phyloP scores from a whole-genome alignment of 2,113 vertebrate genomes.

The Festucalex cinctus region DNA sequence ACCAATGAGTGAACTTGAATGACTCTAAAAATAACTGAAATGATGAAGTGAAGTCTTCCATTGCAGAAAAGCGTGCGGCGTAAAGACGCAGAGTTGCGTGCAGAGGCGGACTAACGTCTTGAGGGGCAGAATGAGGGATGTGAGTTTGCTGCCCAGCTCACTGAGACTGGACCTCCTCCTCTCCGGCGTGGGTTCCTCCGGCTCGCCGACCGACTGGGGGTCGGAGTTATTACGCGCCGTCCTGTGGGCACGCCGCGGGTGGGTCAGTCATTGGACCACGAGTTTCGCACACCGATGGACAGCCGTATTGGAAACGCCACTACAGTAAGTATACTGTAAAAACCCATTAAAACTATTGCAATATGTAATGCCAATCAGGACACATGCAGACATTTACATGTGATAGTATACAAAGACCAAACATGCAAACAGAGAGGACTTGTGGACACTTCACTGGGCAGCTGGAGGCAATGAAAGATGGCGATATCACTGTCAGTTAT shows the following conservation, averaged over 20 bases:
- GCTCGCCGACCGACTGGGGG: constrained; percentile 60
- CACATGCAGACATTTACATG: constrained; percentile 11
- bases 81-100: not conserved
- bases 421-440: not conserved
- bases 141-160: constrained; percentile 77
- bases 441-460: constrained; percentile 20
- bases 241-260: constrained; percentile 68
- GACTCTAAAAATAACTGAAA: constrained; percentile 10
- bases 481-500: not conserved
- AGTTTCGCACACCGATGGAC: not conserved
- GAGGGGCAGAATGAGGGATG: constrained; percentile 67
- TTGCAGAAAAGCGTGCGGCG: constrained; percentile 31
- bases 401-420: not conserved
- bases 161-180: constrained; percentile 77
- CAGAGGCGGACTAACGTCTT: constrained; percentile 70
- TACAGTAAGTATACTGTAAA: too few relatives aligned
- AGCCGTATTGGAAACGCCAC: too few relatives aligned
- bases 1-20: too few relatives aligned
- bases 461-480: constrained; percentile 45
- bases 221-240: constrained; percentile 56
- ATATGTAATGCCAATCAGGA: constrained; percentile 2
- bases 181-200: constrained; percentile 50
- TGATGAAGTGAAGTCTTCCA: constrained; percentile 47
- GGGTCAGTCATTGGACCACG: not conserved
- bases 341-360: too few relatives aligned